Base-by-base conservation (phyloP, 2,888 invertebrate genomes). In the Ormyrus rosae region DNA sequence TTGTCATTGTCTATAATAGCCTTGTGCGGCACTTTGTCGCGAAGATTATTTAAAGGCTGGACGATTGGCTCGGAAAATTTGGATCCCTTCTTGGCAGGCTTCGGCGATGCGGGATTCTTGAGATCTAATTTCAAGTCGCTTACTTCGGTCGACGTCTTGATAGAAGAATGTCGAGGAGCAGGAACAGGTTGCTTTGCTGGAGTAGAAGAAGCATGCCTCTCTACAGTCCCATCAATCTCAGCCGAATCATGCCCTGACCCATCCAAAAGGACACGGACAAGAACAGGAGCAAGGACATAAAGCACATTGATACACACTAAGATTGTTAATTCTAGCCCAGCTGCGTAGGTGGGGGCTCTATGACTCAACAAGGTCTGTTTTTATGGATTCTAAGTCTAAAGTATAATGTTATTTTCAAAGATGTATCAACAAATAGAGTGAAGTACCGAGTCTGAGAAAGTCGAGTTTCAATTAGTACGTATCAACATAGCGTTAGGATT, bases 251-350 rank as follows among this genome's bases (percentile, higher is more conserved):
- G 90, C 89, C 89, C 90, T 90, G 90, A 90, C 88, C 90, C 90
- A 90, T 90, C 90, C 90, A 90, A 90, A 88, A 89, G 89, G 89
- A 89, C 87, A 90, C 86, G 89, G 89, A 90, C 90, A 89, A 90
- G 89, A 89, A 90, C 90, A 89, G 90, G 90, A 90, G 88, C 88
- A 86, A 90, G 90, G 90, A 90, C 90, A 90, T 90, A 90, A 90
- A 90, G 90, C 90, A 90, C 90, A 90, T 90, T 90, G 89, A 90
- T 90, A 90, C 90, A 90, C 88, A 90, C 90, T 90, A 89, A 90
- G 87, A 88, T 84, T 85, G 84, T 83, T 78, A 88, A 87, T 81
- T 88, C 87, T 88, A 90, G 87, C 86, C 88, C 88, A 87, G 85
- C 86, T 87, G 86, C 81, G 83, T 79, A 83, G 83, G 83, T 86